Evolutionary conservation across 2,113 vertebrate genomes (phyloP).

Genomic region (Todiramphus chloris): DNA sequence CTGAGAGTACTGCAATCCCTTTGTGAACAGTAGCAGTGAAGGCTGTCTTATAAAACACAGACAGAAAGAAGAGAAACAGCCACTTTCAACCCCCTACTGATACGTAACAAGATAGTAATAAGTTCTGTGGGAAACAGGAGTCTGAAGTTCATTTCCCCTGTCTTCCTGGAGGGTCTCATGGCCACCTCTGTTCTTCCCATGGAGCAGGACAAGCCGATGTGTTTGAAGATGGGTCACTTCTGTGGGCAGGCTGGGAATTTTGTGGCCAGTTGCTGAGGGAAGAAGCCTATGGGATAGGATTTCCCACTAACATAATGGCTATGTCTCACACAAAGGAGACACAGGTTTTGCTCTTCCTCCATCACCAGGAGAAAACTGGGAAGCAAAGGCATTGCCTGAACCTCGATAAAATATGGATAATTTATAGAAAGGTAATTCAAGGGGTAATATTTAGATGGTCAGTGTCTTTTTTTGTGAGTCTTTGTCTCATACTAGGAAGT

Average conservation of each 20-base stretch:
- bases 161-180: not conserved
- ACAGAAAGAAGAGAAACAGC: not conserved
- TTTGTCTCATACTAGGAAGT: not conserved
- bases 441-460: not conserved
- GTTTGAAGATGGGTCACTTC: not conserved
- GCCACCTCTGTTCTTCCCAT: not conserved
- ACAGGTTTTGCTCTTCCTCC: not conserved
- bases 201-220: not conserved
- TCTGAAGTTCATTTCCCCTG: not conserved
- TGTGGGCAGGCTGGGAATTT: not conserved
- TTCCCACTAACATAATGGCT: not conserved
- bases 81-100: not conserved
- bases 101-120: not conserved
- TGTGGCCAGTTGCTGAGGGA: not conserved
- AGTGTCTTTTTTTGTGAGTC: not conserved
- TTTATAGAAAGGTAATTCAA: not conserved
- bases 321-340: not conserved
- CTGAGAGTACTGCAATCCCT: not conserved
- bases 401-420: not conserved
- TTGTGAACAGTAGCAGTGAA: not conserved
- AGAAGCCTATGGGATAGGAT: not conserved
- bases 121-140: not conserved
- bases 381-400: not conserved
- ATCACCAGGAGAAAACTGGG: not conserved
- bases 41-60: not conserved